These are phyloP conservation scores for Callyntrura sp. DNA, from an alignment of 2,888 invertebrate species.

Conservation along the genomic window DNA sequence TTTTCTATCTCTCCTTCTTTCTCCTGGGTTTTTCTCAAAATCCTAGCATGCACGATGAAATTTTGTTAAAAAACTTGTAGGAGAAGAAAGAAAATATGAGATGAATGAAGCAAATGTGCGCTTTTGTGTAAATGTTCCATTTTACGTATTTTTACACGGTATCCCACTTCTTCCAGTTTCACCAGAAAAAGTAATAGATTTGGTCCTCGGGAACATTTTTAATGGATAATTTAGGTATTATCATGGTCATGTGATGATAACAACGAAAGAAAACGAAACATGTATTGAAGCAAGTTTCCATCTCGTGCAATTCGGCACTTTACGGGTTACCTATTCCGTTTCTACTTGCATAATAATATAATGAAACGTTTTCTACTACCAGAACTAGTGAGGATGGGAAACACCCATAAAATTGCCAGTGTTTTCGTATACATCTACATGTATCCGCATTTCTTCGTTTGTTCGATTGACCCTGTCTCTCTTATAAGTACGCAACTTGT, in stretches of 20 bases:
- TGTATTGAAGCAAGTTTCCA: conserved; percentile 25
- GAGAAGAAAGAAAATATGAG: conserved; percentile 42
- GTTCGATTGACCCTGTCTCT: too few species aligned
- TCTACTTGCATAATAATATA: too few species aligned
- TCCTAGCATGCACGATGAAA: conserved; percentile 47
- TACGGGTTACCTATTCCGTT: conserved; percentile 71
- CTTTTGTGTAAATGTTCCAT: not conserved
- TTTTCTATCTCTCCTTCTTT: not conserved
- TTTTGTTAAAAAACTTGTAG: not conserved
- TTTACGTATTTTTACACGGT: not conserved
- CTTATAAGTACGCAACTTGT: conserved; percentile 10
- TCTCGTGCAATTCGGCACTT: conserved; percentile 67
- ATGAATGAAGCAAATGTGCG: conserved; percentile 47
- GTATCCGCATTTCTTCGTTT: conserved; percentile 51
- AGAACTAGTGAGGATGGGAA: conserved; percentile 56
- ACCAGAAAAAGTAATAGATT: conserved; percentile 3
- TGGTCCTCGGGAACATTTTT: not conserved
- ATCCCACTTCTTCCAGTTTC: not conserved
- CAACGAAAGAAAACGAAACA: conserved; percentile 24
- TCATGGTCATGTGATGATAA: conserved; percentile 9
- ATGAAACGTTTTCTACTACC: too few species aligned
- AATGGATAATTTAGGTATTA: not conserved
- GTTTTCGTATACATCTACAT: conserved; percentile 53
- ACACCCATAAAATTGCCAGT: conserved; percentile 73
- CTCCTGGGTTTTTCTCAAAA: conserved; percentile 22